Evolutionary conservation across 2,797 vertebrate genomes (phyloP), one percentile per base, ranked within the genome.

Genomic region (Neopelma chrysocephalum): DNA sequence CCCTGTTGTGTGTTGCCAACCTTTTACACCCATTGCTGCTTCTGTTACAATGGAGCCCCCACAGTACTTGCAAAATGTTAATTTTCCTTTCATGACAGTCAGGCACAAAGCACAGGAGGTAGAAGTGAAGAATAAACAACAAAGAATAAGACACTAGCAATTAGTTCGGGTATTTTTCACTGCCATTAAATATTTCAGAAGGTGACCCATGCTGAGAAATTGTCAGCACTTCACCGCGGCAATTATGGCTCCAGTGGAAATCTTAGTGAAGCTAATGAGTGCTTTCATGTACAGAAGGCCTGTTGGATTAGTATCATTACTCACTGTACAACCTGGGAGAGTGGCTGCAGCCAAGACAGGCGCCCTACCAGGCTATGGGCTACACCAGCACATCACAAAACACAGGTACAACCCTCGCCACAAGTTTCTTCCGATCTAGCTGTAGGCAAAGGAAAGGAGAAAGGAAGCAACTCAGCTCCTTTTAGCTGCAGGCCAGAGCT

Each of bases 191-290:
- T 64, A 79, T 79, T 89, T 95, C 7, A 17, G 91, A 91, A 96
- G 90, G 89, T 96, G 87, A 93, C 84, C 93, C 93, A 87, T 36
- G 92, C 83, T 96, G 93, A 92, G 94, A 92, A 96, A 87, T 80
- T 94, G 92, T 93, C 94, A 94, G 93, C 84, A 77, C 32, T 85
- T 94, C 86, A 79, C 89, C 0, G 1, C 75, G 53, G 89, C 87
- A 92, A 91, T 94, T 95, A 92, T 27, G 81, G 68, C 89, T 95
- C 81, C 3, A 1, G 94, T 91, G 89, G 90, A 97, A 96, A 93
- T 71, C 75, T 53, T 89, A 61, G 84, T 82, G 87, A 80, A 95
- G 94, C 64, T 96, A 96, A 96, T 94, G 94, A 92, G 81, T 61
- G 79, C 71, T 95, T 84, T 93, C 71, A 71, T 61, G 93, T 93